Percentiles rank a stretch among this genome's conserved stretches.
Conservation (phyloP, 2,888 invertebrate genomes). For the Sthenelais limicola region DNA sequence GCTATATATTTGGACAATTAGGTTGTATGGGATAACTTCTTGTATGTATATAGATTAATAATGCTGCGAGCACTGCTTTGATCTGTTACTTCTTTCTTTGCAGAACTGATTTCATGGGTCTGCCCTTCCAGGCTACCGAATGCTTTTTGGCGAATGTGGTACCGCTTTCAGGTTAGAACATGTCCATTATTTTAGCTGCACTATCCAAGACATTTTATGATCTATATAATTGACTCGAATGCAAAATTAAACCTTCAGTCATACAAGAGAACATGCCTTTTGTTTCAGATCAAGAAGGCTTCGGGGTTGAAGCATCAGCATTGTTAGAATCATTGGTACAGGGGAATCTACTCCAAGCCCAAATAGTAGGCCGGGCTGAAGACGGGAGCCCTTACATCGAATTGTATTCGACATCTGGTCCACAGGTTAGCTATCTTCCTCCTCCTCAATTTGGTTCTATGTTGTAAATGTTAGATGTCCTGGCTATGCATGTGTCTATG, state of each 20-base stretch:
- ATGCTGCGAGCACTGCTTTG: too few species aligned
- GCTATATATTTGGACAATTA: too few species aligned
- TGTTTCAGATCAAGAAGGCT: slow-evolving; percentile 67
- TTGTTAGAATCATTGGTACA: slow-evolving; percentile 86
- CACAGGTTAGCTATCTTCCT: slow-evolving; percentile 10
- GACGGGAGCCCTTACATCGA: slow-evolving; percentile 85
- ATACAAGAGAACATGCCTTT: too few species aligned
- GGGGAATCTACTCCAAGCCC: slow-evolving; percentile 89
- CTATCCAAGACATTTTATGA: too few species aligned
- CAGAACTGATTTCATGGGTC: slow-evolving; percentile 89
- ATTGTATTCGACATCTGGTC: slow-evolving; percentile 76
- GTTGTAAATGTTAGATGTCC: neutral
- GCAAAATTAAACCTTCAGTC: too few species aligned
- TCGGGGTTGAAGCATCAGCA: slow-evolving; percentile 81
- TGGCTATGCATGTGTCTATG: too few species aligned
- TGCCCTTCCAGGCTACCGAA: slow-evolving; percentile 98
- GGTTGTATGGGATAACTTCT: too few species aligned
- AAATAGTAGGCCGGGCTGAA: slow-evolving; percentile 87
- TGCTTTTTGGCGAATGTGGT: slow-evolving; percentile 81
- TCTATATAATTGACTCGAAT: too few species aligned
- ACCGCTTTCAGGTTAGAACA: slow-evolving; percentile 62
- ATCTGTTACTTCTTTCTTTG: slow-evolving; percentile 38
- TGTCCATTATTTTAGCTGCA: too few species aligned
- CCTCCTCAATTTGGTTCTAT: neutral
- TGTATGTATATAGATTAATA: too few species aligned